These are phyloP conservation scores for Oxyruncus cristatus DNA, from an alignment of 2,113 vertebrate genomes.

Conservation along the genomic window DNA sequence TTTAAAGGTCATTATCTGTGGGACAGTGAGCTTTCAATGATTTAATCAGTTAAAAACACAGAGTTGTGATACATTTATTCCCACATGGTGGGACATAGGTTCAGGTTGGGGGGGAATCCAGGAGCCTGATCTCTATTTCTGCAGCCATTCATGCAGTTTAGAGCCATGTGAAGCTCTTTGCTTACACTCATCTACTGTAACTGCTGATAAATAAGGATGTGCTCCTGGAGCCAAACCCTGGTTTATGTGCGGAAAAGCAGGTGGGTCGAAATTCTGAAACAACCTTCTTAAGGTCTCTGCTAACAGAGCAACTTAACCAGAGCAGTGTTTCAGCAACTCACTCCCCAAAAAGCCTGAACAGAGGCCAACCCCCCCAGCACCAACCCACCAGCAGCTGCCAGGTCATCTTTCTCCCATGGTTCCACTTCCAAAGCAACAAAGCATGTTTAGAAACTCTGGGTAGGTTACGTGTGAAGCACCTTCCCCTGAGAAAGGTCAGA, in stretches of 20 bases:
- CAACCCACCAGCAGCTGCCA: background rate
- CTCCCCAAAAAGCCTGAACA: background rate
- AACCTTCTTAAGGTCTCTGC: background rate
- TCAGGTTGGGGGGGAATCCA: background rate
- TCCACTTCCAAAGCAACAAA: background rate
- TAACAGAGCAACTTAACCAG: background rate
- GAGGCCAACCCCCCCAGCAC: background rate
- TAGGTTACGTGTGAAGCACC: background rate
- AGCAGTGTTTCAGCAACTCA: background rate
- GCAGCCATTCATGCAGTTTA: background rate
- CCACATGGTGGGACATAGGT: background rate
- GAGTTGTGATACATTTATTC: background rate
- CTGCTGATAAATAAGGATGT: background rate
- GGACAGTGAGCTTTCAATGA: background rate
- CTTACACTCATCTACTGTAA: background rate
- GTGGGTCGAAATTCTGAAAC: background rate
- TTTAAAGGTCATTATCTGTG: background rate
- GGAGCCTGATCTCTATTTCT: background rate
- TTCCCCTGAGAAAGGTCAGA: background rate
- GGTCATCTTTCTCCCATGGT: background rate
- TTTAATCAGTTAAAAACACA: background rate
- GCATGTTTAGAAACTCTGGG: background rate
- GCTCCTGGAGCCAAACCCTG: background rate
- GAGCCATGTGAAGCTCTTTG: background rate
- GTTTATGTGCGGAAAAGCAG: background rate